Base-by-base conservation (phyloP, 2,113 vertebrate species). In the Morone saxatilis region DNA sequence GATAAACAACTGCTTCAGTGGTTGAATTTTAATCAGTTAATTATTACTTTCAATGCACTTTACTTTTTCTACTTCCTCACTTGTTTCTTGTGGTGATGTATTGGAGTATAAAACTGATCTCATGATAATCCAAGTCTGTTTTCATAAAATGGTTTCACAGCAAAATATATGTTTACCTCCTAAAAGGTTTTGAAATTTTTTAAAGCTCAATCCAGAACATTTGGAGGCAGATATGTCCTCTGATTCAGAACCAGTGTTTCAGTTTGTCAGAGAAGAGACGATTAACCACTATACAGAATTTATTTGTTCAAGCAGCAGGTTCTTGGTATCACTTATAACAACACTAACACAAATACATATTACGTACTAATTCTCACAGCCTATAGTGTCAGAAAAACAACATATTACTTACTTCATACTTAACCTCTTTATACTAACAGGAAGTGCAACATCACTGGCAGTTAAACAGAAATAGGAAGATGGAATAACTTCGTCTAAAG, bases 1-100 rank as follows among this genome's bases (percentile, higher is more conserved):
- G 25, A 66, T 66, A 43, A 67, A 81, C 43, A 74, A 45, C 63
- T 13, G 19, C 19, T 59, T 57, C 25, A 68, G 50, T 47, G 36
- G 50, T 47, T 45, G 47, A 51, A 81, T 81, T 60, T 40, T 6
- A 50, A 59, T 59, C 11, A 2, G 53, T 59, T 48, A 20, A 40
- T 40, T 59, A 48, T 81, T 25, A 19, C 16, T 9, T 43, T 76
- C 17, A 57, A 11, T 47, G 17, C 25, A 38, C 43, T 38, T 31
- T 31, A 31, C 31, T 31, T 31, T 31, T 48, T 16, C 22, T n/a
- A n/a, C 13, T 20, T 43, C 10, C n/a, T 43, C 9, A 54, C 5
- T 54, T 17, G 8, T 17, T 40, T 13, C 4, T n/a, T 13, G 20
- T 41, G 4, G 7, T 7, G 13, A 43, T 45, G 10, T 40, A 22